These are phyloP conservation scores for Myrmecobius fasciatus DNA, from an alignment of 2,113 vertebrate species.

Conservation along the genomic window DNA sequence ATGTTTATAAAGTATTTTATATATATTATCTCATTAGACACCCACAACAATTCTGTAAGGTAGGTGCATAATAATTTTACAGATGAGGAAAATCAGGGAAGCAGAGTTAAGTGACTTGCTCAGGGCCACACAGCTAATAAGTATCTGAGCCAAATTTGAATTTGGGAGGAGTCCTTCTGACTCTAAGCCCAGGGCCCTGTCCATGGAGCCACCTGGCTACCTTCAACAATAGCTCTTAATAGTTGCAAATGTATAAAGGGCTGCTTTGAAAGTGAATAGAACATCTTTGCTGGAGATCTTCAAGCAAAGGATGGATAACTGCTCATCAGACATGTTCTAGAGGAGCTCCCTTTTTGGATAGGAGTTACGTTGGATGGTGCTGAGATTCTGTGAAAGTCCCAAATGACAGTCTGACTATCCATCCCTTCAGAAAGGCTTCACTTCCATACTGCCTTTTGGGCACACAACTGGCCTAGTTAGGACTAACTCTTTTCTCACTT, in stretches of 20 bases:
- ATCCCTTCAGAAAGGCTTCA: neutral
- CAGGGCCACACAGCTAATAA: neutral
- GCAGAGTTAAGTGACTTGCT: neutral
- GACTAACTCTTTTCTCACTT: neutral
- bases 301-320: neutral
- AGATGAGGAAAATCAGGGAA: neutral
- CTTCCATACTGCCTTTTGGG: neutral
- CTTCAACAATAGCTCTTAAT: neutral
- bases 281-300: neutral
- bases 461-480: neutral
- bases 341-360: neutral
- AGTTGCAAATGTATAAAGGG: neutral
- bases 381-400: neutral
- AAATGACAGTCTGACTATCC: neutral
- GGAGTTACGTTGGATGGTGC: neutral
- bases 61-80: neutral
- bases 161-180: neutral
- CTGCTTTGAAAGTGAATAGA: neutral
- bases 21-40: neutral
- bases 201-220: neutral
- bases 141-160: neutral
- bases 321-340: neutral
- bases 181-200: neutral
- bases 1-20: neutral
- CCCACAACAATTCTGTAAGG: neutral